Conservation (phyloP, 2,113 vertebrate genomes). For the Ctenomys sociabilis region DNA sequence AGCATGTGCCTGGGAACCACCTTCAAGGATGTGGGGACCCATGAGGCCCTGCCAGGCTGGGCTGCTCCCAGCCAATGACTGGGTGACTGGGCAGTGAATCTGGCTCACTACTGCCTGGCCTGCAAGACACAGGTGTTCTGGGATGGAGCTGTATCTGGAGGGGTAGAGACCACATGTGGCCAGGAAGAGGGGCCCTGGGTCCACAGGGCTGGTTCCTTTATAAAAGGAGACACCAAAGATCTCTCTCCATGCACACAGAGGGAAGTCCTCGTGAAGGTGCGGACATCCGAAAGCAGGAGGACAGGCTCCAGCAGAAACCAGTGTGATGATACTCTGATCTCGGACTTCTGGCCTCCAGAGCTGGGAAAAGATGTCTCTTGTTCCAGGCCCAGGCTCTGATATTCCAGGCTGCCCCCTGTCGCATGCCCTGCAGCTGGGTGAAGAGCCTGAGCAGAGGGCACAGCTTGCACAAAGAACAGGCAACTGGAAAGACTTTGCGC, state of each 20-base stretch:
- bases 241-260: not conserved
- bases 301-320: not conserved
- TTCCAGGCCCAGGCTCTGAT: not conserved
- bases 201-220: not conserved
- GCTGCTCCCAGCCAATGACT: not conserved
- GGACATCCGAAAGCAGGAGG: not conserved
- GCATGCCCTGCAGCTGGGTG: too few relatives aligned
- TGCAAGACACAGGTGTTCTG: not conserved
- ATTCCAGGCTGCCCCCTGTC: not conserved
- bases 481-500: not conserved
- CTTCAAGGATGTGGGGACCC: not conserved
- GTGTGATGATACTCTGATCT: not conserved
- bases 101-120: accelerated
- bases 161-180: not conserved
- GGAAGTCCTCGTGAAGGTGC: not conserved
- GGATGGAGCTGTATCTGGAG: not conserved
- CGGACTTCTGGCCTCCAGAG: not conserved
- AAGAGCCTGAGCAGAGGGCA: not conserved
- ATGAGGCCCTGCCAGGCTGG: not conserved
- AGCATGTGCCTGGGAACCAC: not conserved
- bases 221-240: not conserved
- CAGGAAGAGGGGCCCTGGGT: not conserved
- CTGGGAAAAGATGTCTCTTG: not conserved
- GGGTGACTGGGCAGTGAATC: too few relatives aligned
- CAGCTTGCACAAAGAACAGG: not conserved